A percentile compares a stretch with the other conserved stretches of the same genome.
These are phyloP conservation scores for Ceratoteleas bidentatus DNA, from an alignment of 1,140 invertebrate genomes.

Conservation along the genomic window DNA sequence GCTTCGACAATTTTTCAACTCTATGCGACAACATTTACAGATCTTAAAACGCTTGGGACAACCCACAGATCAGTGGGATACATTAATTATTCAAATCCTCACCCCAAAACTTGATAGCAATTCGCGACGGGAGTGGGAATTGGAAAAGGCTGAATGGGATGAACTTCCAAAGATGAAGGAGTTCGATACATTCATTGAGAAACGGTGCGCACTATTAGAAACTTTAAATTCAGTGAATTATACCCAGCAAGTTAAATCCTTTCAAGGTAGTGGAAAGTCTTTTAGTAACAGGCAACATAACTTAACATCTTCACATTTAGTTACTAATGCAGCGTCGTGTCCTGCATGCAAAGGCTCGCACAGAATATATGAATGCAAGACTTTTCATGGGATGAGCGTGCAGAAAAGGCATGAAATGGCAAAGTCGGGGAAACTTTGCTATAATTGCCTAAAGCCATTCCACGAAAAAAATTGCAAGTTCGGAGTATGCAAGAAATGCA, in stretches of 20 bases:
- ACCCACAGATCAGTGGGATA: constrained; percentile 7
- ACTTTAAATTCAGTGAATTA: not conserved
- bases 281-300: not conserved
- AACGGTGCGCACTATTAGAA: not conserved
- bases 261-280: not conserved
- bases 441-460: not conserved
- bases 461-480: constrained; percentile 5
- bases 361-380: constrained; percentile 1
- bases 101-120: constrained; percentile 3
- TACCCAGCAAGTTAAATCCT: not conserved
- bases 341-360: constrained; percentile 6
- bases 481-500: constrained; percentile 5
- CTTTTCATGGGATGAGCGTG: too few species aligned
- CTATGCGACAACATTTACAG: constrained; percentile 3
- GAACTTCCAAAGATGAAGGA: not conserved
- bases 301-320: not conserved
- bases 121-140: constrained; percentile 3
- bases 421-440: too few species aligned
- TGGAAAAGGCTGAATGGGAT: not conserved
- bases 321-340: not conserved
- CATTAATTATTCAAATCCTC: not conserved
- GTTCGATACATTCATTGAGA: not conserved
- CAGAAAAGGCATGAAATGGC: too few species aligned
- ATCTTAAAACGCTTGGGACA: constrained; percentile 5
- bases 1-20: not conserved